Evolutionary conservation across 2,113 vertebrate genomes (phyloP).

Genomic region (Nothoprocta pentlandii): DNA sequence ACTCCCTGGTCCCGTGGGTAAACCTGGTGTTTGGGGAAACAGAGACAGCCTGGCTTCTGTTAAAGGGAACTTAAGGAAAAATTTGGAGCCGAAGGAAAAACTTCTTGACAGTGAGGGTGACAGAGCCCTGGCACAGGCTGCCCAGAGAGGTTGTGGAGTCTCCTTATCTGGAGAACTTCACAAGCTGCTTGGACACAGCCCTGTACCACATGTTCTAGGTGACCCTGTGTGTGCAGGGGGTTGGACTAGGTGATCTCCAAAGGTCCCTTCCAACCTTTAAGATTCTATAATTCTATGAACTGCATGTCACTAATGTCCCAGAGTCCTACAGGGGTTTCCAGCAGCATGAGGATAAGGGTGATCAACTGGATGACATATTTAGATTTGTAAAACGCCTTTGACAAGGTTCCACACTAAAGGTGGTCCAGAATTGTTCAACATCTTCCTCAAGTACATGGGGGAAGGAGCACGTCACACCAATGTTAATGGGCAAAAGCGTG

Average conservation of each 20-base stretch:
- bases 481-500: background rate
- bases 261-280: too few species aligned
- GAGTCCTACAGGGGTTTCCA: background rate
- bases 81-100: too few species aligned
- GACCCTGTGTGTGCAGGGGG: too few species aligned
- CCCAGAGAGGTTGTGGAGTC: too few species aligned
- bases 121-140: too few species aligned
- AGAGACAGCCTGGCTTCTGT: background rate
- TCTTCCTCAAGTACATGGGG: background rate
- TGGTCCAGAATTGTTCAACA: background rate
- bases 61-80: background rate
- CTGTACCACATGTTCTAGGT: too few species aligned
- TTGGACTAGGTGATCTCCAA: too few species aligned
- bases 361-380: background rate
- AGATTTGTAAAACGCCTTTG: background rate
- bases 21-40: background rate
- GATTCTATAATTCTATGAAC: background rate
- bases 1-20: background rate
- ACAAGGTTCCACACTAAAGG: background rate
- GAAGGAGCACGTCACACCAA: background rate
- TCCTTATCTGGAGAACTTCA: too few species aligned
- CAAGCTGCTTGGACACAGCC: too few species aligned
- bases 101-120: too few species aligned
- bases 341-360: fast-evolving
- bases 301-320: background rate